Evolutionary conservation across 2,113 vertebrate species (phyloP), one percentile per base, ranked within the genome.

Genomic region (Rhynchopsitta pachyrhyncha): DNA sequence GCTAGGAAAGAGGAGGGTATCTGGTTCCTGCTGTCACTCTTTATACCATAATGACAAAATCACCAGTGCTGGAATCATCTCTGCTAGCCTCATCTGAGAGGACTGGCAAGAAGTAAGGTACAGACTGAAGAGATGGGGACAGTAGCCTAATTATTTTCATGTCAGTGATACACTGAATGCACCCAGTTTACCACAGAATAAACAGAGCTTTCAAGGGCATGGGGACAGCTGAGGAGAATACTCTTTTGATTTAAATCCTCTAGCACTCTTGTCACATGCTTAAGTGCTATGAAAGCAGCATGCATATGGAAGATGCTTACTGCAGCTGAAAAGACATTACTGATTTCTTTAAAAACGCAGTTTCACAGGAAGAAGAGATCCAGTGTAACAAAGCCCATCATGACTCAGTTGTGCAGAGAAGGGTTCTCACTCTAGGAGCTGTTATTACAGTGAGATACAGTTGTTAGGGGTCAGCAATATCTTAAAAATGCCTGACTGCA

Each of bases 21-120:
- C 79, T 94, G 68, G 75, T 93, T 88, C 86, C 80, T 88, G 35
- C 60, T 96, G 73, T 77, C 83, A 79, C 92, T 90, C 50, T 94
- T 95, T 91, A 84, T 81, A 88, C 64, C 57, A 23, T 3, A 16
- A 84, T 88, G 44, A 50, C 86, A 93, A 88, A 85, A 44, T 44
- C 16, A 25, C 81, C 80, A 27, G 60, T 93, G 71, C 88, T 96
- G 73, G 76, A 37, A 84, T 84, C 63, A 52, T 94, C 88, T 86
- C 88, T 94, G 90, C 82, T 85, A 95, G 74, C 69, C 84, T 94
- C 90, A 96, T 88, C 95, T 96, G 93, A 93, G 82, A 64, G 90
- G 33, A 42, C 79, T 93, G 95, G 80, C 90, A 96, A 82, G 3
- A 64, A 88, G 63, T 5, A 50, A 88, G 76, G 92, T 39, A 60